Evolutionary conservation across 2,797 vertebrate species (phyloP), one percentile per base, ranked within the genome.

Genomic region (Anas georgica): DNA sequence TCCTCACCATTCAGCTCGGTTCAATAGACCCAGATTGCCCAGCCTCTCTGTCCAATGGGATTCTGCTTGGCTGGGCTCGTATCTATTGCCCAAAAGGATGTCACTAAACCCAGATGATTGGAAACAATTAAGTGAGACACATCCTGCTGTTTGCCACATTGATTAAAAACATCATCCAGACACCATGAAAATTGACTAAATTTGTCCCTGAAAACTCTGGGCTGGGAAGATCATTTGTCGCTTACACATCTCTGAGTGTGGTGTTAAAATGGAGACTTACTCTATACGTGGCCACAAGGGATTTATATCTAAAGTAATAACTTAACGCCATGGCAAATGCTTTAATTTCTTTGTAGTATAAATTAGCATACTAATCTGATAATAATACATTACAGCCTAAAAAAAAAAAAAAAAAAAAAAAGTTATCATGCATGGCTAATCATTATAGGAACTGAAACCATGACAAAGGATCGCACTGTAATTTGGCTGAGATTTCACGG

Each of bases 351-450:
- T 91, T 91, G 93, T 90, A 68, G 88, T 85, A 88, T 83, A 83
- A 95, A 94, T 95, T 95, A 93, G 79, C 91, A 91, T 85, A 63
- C 26, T 95, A 90, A 95, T 93, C 93, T 93, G 83, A 93, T 95
- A 93, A 91, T 84, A 87, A 93, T 85, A 35, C 45, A 83, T 91
- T 93, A 91, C 33, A 69, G 64, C 31, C n/a, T 25, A 5, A 48
- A 48, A 48, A 48, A 48, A 46, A 33, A 17, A 8, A 46, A 9
- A 35, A 35, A 35, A 43, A 26, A 58, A 46, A 46, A 26, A 58
- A 43, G 77, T 5, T 45, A 50, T 72, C 35, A 41, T 2, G 2
- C 62, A n/a, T 75, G 75, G 70, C 45, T 79, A 84, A 91, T 86
- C 86, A 20, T 84, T 78, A 67, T 56, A 82, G 75, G 79, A 75